phyloP scores from a whole-genome alignment of 2,888 invertebrate genomes.

The Tenthredo mesomela region DNA sequence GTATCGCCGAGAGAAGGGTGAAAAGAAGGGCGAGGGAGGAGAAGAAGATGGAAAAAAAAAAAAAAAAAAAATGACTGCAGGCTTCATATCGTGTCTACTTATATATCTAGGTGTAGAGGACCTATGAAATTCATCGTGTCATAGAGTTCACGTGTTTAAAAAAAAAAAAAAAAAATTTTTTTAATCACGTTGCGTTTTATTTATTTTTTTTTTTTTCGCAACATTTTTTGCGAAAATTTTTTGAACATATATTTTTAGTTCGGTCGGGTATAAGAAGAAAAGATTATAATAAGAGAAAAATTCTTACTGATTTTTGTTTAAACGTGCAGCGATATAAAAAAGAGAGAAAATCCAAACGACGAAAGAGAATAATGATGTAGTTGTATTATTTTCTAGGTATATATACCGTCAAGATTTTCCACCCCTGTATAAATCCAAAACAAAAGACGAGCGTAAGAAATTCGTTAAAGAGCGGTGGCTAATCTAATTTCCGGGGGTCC shows the following conservation, averaged over 20 bases:
- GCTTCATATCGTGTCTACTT: neutral
- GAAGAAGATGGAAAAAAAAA: neutral
- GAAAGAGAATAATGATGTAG: neutral
- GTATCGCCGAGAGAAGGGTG: neutral
- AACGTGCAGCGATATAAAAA: neutral
- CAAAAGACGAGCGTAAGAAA: constrained; percentile 12
- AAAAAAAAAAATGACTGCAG: neutral
- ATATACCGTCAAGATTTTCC: neutral
- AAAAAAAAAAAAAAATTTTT: neutral
- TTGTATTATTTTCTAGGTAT: neutral
- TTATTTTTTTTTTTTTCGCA: neutral
- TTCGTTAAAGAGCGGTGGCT: constrained; percentile 37
- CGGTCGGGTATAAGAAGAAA: no score
- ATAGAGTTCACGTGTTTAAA: no score
- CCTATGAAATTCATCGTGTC: neutral
- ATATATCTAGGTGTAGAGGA: neutral
- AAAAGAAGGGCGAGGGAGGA: neutral
- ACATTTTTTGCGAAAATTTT: no score
- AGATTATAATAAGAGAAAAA: no score
- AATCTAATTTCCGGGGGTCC: constrained; percentile 34
- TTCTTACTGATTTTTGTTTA: neutral
- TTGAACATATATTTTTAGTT: no score
- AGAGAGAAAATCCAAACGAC: neutral
- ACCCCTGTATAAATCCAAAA: neutral
- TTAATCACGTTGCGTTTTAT: neutral